Evolutionary conservation across 2,113 vertebrate species (phyloP).

Genomic region (Sula dactylatra): DNA sequence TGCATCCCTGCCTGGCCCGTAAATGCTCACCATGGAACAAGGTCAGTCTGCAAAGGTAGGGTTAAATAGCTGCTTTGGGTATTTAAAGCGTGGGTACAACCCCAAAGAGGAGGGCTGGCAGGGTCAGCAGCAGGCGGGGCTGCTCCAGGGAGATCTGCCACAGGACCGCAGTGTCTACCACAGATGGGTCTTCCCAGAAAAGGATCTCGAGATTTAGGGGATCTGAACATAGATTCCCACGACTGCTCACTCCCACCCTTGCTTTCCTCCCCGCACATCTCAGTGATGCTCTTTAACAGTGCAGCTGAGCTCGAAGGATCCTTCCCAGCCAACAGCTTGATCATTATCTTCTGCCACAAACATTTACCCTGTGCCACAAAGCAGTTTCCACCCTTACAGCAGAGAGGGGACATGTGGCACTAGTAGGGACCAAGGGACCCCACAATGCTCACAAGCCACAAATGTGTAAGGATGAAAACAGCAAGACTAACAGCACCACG

Average conservation of each 20-base stretch:
- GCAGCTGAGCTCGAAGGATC: background rate
- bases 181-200: rapidly evolving
- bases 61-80: background rate
- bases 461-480: background rate
- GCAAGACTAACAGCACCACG: background rate
- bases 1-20: rapidly evolving
- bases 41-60: background rate
- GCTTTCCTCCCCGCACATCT: background rate
- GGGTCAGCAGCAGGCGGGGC: background rate
- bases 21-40: background rate
- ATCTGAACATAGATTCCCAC: background rate
- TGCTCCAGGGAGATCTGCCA: background rate
- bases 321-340: background rate
- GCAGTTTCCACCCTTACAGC: background rate
- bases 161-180: background rate
- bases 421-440: background rate
- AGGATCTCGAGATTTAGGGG: background rate
- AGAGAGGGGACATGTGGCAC: background rate
- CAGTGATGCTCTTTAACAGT: background rate
- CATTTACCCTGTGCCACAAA: background rate
- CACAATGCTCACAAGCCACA: background rate
- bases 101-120: background rate
- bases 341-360: too few species aligned
- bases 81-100: background rate
- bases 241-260: background rate